Conservation (phyloP, 2,113 vertebrate genomes). For the Chascanopsetta lugubris region DNA sequence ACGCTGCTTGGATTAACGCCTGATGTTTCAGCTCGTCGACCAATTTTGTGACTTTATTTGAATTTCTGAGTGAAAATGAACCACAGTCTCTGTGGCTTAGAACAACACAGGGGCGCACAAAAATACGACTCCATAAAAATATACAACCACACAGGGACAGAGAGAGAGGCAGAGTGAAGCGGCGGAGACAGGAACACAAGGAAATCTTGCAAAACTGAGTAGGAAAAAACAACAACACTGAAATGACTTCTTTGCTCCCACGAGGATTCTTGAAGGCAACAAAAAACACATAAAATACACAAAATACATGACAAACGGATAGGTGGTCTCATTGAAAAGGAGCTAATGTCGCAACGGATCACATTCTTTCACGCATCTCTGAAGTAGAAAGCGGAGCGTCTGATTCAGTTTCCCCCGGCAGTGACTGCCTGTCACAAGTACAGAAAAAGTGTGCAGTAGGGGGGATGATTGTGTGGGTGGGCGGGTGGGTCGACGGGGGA, state of each 20-base stretch:
- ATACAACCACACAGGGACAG: constrained; percentile 41
- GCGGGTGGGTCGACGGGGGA: constrained; percentile 47
- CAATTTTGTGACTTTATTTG: constrained; percentile 39
- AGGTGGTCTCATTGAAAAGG: constrained; percentile 12
- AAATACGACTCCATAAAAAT: constrained; percentile 44
- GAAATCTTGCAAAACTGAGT: constrained; percentile 17
- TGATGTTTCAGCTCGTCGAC: constrained; percentile 18
- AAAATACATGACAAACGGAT: neutral
- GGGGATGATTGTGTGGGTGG: constrained; percentile 54
- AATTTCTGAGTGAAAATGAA: constrained; percentile 30
- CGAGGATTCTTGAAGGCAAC: constrained; percentile 21
- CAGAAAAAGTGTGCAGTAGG: constrained; percentile 40
- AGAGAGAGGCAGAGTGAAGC: constrained; percentile 11
- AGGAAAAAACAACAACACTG: constrained; percentile 21
- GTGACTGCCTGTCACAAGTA: constrained; percentile 43
- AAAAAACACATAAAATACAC: constrained; percentile 20
- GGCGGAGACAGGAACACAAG: constrained; percentile 17
- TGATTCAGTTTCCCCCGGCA: constrained; percentile 27
- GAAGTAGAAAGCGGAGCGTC: constrained; percentile 21
- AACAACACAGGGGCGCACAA: constrained; percentile 12
- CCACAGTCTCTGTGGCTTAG: constrained; percentile 23
- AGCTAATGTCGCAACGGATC: constrained; percentile 19
- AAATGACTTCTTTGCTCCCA: constrained; percentile 21
- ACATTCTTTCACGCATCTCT: constrained; percentile 7
- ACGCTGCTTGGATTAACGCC: constrained; percentile 16